Conservation (phyloP, 2,797 vertebrate species). For the Fundulus diaphanus region DNA sequence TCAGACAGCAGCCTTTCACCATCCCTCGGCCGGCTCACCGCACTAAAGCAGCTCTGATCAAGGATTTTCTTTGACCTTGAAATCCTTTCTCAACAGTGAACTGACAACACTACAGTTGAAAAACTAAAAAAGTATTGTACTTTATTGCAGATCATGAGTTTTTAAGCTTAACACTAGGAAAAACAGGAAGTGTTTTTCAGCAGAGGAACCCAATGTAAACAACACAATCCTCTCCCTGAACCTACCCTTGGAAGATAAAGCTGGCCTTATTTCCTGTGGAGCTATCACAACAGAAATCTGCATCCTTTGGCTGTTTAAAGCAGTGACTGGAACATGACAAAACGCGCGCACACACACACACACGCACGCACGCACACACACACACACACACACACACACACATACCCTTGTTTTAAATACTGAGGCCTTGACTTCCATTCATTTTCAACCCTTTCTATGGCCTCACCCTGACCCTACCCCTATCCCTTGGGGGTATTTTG, state of each 20-base stretch:
- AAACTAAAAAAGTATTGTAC: neutral
- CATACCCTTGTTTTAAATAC: no score
- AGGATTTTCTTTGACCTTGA: slow-evolving; percentile 1
- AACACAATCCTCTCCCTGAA: neutral
- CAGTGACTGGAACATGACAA: neutral
- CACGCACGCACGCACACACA: no score
- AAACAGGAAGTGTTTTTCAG: slow-evolving; percentile 19
- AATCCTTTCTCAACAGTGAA: neutral
- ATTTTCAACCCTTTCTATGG: no score
- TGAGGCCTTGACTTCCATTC: no score
- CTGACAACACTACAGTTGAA: neutral
- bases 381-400: no score
- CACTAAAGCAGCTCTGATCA: slow-evolving; percentile 15
- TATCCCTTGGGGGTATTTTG: no score
- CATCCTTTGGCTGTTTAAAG: neutral
- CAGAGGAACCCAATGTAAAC: neutral
- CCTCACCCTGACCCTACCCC: no score
- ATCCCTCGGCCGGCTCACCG: no score
- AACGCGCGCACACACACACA: neutral
- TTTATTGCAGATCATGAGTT: neutral
- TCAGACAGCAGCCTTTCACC: slow-evolving; percentile 7
- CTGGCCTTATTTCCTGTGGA: slow-evolving; percentile 14
- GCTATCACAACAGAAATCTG: slow-evolving; percentile 18
- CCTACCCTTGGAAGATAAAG: slow-evolving; percentile 10
- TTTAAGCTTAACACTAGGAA: neutral